Conservation (phyloP, 2,888 invertebrate genomes). For the Argyra leucocephala region DNA sequence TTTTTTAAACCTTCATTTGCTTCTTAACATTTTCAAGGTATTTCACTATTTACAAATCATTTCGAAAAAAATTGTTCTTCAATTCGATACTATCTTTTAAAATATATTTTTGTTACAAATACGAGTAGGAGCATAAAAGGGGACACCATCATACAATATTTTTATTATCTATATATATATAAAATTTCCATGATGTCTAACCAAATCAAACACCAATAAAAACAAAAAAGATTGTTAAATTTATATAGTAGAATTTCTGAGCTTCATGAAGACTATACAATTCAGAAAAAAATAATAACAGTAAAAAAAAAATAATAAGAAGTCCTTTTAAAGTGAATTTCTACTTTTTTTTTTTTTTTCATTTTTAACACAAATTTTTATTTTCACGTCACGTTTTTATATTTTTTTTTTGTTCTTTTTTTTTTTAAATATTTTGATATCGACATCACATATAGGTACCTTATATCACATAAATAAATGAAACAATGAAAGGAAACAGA, state of each 20-base stretch:
- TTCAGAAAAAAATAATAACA: not conserved
- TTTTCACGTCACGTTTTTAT: constrained; percentile 2
- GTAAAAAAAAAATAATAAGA: not conserved
- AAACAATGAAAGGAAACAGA: constrained; percentile 3
- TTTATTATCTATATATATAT: no score
- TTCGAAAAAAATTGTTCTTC: no score
- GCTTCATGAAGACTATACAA: not conserved
- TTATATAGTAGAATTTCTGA: not conserved
- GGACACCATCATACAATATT: no score
- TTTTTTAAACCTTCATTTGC: no score
- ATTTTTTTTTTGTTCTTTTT: no score
- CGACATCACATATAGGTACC: no score
- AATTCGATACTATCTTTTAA: no score
- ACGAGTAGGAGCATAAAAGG: no score
- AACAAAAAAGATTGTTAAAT: not conserved
- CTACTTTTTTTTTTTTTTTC: not conserved
- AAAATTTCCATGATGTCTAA: not conserved
- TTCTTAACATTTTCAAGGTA: no score
- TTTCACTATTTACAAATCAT: no score
- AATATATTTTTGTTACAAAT: no score
- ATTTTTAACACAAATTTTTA: not conserved
- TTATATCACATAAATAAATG: not conserved
- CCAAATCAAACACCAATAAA: not conserved
- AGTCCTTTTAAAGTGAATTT: not conserved
- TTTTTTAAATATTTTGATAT: no score